Conservation (phyloP, 2,797 vertebrate genomes). For the Buceros bicornis region DNA sequence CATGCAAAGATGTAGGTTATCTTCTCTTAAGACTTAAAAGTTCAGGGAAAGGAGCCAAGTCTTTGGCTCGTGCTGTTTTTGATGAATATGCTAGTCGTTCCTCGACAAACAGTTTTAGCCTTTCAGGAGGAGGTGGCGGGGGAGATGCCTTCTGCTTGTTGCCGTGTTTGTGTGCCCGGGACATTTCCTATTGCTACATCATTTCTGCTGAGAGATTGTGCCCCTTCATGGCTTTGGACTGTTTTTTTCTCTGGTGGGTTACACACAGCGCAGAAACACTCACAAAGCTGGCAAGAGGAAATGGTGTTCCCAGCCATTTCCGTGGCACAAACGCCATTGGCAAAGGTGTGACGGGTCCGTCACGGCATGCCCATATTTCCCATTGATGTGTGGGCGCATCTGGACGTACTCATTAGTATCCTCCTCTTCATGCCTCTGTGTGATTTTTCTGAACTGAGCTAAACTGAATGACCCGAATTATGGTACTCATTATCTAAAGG, state of each 20-base stretch:
- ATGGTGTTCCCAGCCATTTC: accelerated
- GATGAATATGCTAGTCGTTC: background rate
- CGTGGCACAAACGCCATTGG: accelerated
- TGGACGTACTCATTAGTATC: background rate
- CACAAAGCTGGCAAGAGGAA: background rate
- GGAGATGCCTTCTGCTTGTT: background rate
- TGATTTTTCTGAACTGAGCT: conserved; percentile 10
- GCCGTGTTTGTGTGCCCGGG: background rate
- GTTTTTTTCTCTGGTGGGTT: background rate
- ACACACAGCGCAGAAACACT: background rate
- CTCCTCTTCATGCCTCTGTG: background rate
- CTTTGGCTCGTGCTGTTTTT: background rate
- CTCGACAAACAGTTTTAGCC: background rate
- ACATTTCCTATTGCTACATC: background rate
- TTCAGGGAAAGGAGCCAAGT: background rate
- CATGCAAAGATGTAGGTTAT: background rate
- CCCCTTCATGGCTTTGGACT: background rate
- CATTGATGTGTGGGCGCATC: background rate
- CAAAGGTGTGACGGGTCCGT: background rate
- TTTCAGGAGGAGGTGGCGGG: background rate
- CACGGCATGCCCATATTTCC: accelerated
- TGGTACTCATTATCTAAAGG: conserved; percentile 44
- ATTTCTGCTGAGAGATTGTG: background rate
- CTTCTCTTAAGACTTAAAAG: background rate
- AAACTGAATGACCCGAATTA: conserved; percentile 21